Conservation (phyloP, 2,113 vertebrate species). For the Mastomys natalensis region DNA sequence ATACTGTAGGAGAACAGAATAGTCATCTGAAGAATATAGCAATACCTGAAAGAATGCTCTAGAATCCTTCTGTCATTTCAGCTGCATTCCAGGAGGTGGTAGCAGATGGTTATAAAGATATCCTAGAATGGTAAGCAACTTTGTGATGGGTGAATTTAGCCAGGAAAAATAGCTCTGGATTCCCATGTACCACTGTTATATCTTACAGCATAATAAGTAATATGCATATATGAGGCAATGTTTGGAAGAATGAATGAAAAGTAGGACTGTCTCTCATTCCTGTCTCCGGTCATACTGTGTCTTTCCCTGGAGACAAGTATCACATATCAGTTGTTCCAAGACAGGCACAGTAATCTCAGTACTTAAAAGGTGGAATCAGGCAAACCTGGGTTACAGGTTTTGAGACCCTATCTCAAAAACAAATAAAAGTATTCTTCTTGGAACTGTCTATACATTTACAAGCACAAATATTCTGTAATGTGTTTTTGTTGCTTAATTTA, state of each 20-base stretch:
- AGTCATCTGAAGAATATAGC: not conserved
- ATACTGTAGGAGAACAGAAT: not conserved
- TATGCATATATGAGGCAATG: not conserved
- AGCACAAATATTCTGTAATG: not conserved
- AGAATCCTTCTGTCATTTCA: slow-evolving; percentile 54
- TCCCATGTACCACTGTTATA: not conserved
- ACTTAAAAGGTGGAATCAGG: not conserved
- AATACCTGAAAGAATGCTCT: slow-evolving; percentile 21
- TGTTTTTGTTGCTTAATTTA: slow-evolving; percentile 19
- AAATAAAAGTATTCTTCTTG: not conserved
- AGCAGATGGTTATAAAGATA: slow-evolving; percentile 49
- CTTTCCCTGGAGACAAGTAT: not conserved
- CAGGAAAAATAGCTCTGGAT: slow-evolving; percentile 9
- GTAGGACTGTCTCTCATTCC: not conserved
- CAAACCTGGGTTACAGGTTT: not conserved
- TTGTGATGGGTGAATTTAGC: not conserved
- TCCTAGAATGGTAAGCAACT: not conserved
- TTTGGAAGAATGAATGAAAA: slow-evolving; percentile 39
- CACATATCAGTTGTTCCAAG: not conserved
- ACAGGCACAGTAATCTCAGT: not conserved
- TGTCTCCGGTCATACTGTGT: not conserved
- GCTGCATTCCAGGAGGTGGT: slow-evolving; percentile 57
- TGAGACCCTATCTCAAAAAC: not conserved
- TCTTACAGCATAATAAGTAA: not conserved
- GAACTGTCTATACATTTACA: slow-evolving; percentile 20